Conservation (phyloP, 2,797 vertebrate species). For the Enteromius anoplus region DNA sequence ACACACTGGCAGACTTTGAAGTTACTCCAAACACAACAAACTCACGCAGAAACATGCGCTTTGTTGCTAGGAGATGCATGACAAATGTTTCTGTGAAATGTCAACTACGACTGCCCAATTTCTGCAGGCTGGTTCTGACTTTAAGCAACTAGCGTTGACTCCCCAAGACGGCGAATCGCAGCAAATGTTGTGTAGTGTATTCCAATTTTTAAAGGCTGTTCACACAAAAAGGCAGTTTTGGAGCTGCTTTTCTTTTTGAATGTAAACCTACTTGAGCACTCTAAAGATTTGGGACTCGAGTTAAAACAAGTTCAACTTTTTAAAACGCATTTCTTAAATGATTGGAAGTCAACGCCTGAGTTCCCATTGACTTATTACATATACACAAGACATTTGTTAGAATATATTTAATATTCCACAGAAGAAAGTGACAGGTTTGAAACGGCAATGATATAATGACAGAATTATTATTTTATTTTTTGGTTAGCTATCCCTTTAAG, state of each 20-base stretch:
- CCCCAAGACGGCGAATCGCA: neutral
- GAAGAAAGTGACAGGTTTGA: neutral
- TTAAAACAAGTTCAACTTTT: too few relatives aligned
- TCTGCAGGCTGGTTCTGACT: neutral
- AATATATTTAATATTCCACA: neutral
- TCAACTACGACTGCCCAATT: neutral
- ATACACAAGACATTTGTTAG: neutral
- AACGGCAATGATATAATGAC: too few relatives aligned
- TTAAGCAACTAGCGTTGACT: neutral
- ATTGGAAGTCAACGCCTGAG: neutral
- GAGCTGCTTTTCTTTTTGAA: neutral
- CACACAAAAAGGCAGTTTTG: neutral
- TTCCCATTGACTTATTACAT: neutral
- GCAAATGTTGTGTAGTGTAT: neutral
- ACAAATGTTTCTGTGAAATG: neutral
- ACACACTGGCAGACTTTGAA: neutral
- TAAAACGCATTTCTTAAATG: neutral
- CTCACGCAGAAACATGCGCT: neutral
- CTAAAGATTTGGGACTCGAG: neutral
- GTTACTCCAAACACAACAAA: slow-evolving; percentile 5
- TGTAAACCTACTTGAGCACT: neutral
- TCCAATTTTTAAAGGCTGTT: neutral
- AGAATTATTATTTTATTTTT: neutral
- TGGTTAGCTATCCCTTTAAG: neutral
- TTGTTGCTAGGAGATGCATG: neutral